Base-by-base conservation (phyloP, 2,888 invertebrate genomes). In the Agrilus mali region DNA sequence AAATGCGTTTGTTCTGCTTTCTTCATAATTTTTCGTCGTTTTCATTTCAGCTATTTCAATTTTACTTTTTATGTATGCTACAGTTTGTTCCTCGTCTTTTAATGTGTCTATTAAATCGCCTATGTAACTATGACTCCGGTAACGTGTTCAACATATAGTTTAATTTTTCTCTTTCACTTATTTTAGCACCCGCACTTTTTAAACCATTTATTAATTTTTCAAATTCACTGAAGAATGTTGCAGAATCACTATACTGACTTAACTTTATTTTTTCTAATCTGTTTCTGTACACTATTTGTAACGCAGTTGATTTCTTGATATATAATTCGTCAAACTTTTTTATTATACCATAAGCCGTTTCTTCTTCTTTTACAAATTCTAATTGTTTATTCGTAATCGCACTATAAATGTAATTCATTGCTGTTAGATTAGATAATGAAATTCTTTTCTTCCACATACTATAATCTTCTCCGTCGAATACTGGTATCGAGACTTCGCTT, bases 261-360 rank as follows among this genome's bases (percentile, higher is more conserved):
- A 56, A 36, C 40, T 41, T 50, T 13, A 55, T 22, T 40, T 47
- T 53, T 40, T 53, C 52, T n/a, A 54, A 37, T 39, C 47, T 54
- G 34, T 54, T 55, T 47, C 53, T 43, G n/a, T 43, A 50, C 2
- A 50, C 33, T 10, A 57, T 54, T 36, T 55, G 52, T n/a, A 55
- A 32, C 1, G 53, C 52, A 16, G 52, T 54, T 7, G 46, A 50
- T 40, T 55, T 48, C 27, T 48, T 51, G 17, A 47, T 38, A 36
- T 54, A 54, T 20, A 52, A 10, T 15, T 45, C 38, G 38, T 57
- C 50, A 34, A 56, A 52, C 34, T 55, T 55, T 33, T 50, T 46
- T 6, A 57, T 52, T 2, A 57, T 52, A 33, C 40, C 44, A 31
- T 38, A 48, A 2, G 53, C 49, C 2, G 51, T 50, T 34, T 47